These are phyloP conservation scores for Trichopoda pennipes DNA, from an alignment of 2,888 invertebrate species.

Conservation along the genomic window DNA sequence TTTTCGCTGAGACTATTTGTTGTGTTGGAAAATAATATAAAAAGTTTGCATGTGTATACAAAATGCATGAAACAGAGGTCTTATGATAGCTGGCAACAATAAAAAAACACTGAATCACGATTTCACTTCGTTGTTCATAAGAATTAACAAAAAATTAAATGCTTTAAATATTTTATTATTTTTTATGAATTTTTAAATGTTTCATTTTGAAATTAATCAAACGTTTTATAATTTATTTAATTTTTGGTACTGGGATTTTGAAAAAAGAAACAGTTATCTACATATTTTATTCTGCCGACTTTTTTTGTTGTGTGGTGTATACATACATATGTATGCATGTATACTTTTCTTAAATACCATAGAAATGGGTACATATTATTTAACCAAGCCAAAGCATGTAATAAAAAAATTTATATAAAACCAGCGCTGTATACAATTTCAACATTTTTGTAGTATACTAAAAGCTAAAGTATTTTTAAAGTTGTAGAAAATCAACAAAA, in stretches of 20 bases:
- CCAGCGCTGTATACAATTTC: slow-evolving; percentile 58
- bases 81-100: slow-evolving; percentile 31
- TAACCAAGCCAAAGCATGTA: slow-evolving; percentile 52
- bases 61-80: slow-evolving; percentile 43
- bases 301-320: slow-evolving; percentile 17
- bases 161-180: too few relatives aligned
- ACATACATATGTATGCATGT: too few relatives aligned
- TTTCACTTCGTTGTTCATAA: neutral
- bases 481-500: slow-evolving; percentile 39
- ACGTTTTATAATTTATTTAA: too few relatives aligned
- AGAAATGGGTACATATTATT: slow-evolving; percentile 56
- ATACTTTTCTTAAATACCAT: slow-evolving; percentile 47
- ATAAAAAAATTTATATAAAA: slow-evolving; percentile 24
- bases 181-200: too few relatives aligned
- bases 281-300: neutral
- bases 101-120: slow-evolving; percentile 10
- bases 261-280: neutral
- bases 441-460: slow-evolving; percentile 41
- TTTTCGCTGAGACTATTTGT: slow-evolving; percentile 31
- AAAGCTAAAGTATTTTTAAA: neutral
- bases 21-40: slow-evolving; percentile 28
- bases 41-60: neutral
- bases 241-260: too few relatives aligned
- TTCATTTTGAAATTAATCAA: too few relatives aligned
- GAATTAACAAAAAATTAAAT: too few relatives aligned